Evolutionary conservation across 2,113 vertebrate genomes (phyloP), one percentile per base, ranked within the genome.

Genomic region (Hystrix brachyura): DNA sequence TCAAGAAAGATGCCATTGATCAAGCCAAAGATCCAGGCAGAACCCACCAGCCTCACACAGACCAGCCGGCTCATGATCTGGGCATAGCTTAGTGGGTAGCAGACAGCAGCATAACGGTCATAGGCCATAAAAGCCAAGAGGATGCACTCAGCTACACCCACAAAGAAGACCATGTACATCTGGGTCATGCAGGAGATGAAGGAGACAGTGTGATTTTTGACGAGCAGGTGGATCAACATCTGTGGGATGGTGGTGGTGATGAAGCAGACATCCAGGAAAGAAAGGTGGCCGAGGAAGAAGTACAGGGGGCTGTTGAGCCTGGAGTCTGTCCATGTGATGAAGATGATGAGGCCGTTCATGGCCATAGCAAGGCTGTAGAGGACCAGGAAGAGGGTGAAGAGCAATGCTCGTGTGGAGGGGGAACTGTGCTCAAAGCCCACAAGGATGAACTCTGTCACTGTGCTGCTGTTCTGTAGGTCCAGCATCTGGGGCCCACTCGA

Each of bases 111-210:
- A 23, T 94, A 96, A 17, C 13, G 71, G 7, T 95, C 96, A 13
- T 98, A 98, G 32, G 98, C 98, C 98, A 98, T 99, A 51, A 98
- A 98, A 67, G 97, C 96, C 46, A 96, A 82, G 86, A 96, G 96
- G 72, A 96, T 82, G 82, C 93, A 94, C 38, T 95, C 83, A 0
- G 93, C 60, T 19, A 96, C 90, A 32, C 97, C 91, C 7, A 79
- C n/a, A 2, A 29, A 1, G 0, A 97, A 96, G 1, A 92, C 95
- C 59, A 97, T 1, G 5, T 96, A 95, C 90, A 96, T 97, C 94
- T 96, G 96, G 69, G 64, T 71, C 59, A 96, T 14, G 62, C 94
- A 97, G 0, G 90, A 69, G 34, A 1, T 81, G 53, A 98, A 97
- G 19, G 91, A 86, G 43, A 96, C n/a, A 0, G 13, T 32, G 9